Evolutionary conservation across 2,113 vertebrate genomes (phyloP).

Genomic region (Coptodon bakossiorum): DNA sequence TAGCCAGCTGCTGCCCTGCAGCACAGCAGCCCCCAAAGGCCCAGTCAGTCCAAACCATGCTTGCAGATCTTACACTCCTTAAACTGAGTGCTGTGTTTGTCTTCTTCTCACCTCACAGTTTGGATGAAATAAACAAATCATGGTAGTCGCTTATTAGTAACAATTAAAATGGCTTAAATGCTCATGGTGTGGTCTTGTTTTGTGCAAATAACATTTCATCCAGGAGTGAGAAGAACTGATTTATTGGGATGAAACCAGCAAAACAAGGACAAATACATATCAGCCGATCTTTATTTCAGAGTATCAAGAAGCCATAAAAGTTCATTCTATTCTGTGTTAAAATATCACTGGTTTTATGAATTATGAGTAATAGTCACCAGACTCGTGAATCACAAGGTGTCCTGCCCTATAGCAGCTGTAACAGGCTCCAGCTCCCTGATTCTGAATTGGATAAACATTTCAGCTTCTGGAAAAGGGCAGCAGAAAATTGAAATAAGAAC

Average conservation of each 20-base stretch:
- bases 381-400: neutral
- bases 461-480: neutral
- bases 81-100: neutral
- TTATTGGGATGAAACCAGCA: neutral
- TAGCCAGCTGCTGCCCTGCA: neutral
- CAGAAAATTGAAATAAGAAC: neutral
- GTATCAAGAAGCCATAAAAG: neutral
- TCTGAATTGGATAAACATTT: neutral
- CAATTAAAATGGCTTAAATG: neutral
- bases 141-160: neutral
- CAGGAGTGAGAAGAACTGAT: neutral
- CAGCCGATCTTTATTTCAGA: neutral
- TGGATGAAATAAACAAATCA: neutral
- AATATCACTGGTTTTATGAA: neutral
- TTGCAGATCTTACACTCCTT: neutral
- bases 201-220: neutral
- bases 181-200: neutral
- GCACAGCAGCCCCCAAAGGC: neutral
- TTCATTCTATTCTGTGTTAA: neutral
- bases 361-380: neutral
- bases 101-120: neutral
- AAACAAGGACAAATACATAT: neutral
- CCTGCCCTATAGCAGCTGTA: neutral
- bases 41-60: neutral
- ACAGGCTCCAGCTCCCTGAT: neutral